Evolutionary conservation across 2,113 vertebrate genomes (phyloP).

Genomic region (Ailuropoda melanoleuca): DNA sequence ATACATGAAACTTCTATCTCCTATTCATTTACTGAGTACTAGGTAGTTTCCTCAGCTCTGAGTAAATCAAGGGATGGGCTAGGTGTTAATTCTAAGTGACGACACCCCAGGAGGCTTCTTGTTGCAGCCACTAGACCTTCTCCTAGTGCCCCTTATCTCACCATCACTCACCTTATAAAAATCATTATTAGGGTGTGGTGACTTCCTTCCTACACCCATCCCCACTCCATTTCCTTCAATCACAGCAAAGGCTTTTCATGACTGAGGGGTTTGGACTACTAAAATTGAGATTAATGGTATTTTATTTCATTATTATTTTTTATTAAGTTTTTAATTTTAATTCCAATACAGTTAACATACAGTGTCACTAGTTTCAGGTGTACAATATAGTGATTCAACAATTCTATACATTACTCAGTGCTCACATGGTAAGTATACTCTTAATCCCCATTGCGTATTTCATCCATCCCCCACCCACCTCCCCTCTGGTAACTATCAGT

Average conservation of each 20-base stretch:
- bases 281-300: background rate
- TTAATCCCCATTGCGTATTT: background rate
- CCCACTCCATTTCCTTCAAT: background rate
- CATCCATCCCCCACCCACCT: background rate
- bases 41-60: background rate
- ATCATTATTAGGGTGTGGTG: background rate
- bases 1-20: background rate
- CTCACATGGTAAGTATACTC: background rate
- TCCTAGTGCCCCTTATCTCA: background rate
- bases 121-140: background rate
- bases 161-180: background rate
- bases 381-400: background rate
- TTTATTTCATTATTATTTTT: background rate
- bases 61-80: background rate
- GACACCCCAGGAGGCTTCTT: background rate
- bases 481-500: background rate
- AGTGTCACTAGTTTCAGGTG: background rate
- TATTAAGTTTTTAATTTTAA: background rate
- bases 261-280: background rate
- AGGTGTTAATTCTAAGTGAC: background rate
- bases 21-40: background rate
- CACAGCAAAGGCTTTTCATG: background rate
- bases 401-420: background rate
- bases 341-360: background rate
- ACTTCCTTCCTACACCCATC: accelerated